Evolutionary conservation across 2,113 vertebrate species (phyloP).

Genomic region (Podarcis cretensis): DNA sequence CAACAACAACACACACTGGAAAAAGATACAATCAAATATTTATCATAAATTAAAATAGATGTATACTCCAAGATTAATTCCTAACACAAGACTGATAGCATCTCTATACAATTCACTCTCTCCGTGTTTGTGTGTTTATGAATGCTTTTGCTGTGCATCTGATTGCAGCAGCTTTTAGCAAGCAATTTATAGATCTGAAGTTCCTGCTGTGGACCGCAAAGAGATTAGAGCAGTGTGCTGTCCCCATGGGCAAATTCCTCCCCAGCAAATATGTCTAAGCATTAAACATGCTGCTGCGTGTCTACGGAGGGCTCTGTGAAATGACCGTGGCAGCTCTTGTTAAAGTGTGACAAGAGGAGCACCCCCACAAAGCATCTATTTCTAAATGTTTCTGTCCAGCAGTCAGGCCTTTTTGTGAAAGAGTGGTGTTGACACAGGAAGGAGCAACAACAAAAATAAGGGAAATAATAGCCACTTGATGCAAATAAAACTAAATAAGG

Average conservation of each 20-base stretch:
- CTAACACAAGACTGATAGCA: not conserved
- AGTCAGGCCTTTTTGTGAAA: not conserved
- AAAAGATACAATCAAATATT: too few species aligned
- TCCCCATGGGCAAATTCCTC: not conserved
- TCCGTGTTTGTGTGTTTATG: not conserved
- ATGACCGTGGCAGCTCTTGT: not conserved
- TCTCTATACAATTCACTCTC: conserved; percentile 1
- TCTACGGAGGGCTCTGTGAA: not conserved
- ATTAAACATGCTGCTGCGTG: conserved; percentile 11
- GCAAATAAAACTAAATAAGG: not conserved
- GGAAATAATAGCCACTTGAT: not conserved
- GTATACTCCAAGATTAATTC: not conserved
- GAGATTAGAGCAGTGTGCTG: conserved; percentile 21
- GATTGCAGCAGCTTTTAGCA: conserved; percentile 9
- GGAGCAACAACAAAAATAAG: not conserved
- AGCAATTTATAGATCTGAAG: conserved; percentile 15
- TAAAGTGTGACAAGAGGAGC: not conserved
- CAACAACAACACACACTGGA: too few species aligned
- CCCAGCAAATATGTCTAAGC: conserved; percentile 7
- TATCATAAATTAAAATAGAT: not conserved
- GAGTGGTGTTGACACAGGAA: too few species aligned
- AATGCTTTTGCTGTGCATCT: not conserved
- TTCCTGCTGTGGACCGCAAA: conserved; percentile 20
- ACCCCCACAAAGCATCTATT: not conserved
- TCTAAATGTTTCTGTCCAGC: not conserved